These are phyloP conservation scores for Galeruca laticollis DNA, from an alignment of 2,888 invertebrate genomes.

Conservation along the genomic window DNA sequence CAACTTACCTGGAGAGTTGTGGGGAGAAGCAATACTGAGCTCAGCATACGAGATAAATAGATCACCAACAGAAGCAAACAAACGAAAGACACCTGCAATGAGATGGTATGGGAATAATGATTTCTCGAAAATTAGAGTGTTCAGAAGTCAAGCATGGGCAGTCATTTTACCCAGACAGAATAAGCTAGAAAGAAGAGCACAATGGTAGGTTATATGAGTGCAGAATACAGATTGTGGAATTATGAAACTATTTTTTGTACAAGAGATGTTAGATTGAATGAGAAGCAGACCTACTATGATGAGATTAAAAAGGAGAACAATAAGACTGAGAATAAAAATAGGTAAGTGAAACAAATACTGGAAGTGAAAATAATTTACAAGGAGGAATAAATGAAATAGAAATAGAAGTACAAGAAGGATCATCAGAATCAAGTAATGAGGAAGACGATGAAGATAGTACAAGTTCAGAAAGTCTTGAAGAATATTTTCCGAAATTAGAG, in stretches of 20 bases:
- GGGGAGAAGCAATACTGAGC: slow-evolving; percentile 51
- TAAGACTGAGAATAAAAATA: slow-evolving; percentile 18
- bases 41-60: slow-evolving; percentile 51
- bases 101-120: slow-evolving; percentile 47
- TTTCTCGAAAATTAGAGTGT: slow-evolving; percentile 46
- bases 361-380: neutral
- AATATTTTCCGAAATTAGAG: slow-evolving; percentile 4
- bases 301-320: slow-evolving; percentile 21
- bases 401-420: neutral
- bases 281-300: slow-evolving; percentile 37
- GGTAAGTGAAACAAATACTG: slow-evolving; percentile 3
- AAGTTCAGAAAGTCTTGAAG: slow-evolving; percentile 24
- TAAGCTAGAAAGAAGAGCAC: slow-evolving; percentile 50
- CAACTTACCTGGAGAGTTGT: slow-evolving; percentile 46
- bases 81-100: slow-evolving; percentile 41
- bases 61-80: slow-evolving; percentile 42
- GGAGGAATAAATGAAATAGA: neutral
- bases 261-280: slow-evolving; percentile 50
- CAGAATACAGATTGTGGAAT: slow-evolving; percentile 50
- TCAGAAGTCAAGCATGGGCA: slow-evolving; percentile 49
- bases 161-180: slow-evolving; percentile 43
- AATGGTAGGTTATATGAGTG: slow-evolving; percentile 50
- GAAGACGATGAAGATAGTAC: slow-evolving; percentile 25
- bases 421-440: neutral
- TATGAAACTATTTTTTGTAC: slow-evolving; percentile 39